These are phyloP conservation scores for Entelurus aequoreus DNA, from an alignment of 2,113 vertebrate species.

Conservation along the genomic window DNA sequence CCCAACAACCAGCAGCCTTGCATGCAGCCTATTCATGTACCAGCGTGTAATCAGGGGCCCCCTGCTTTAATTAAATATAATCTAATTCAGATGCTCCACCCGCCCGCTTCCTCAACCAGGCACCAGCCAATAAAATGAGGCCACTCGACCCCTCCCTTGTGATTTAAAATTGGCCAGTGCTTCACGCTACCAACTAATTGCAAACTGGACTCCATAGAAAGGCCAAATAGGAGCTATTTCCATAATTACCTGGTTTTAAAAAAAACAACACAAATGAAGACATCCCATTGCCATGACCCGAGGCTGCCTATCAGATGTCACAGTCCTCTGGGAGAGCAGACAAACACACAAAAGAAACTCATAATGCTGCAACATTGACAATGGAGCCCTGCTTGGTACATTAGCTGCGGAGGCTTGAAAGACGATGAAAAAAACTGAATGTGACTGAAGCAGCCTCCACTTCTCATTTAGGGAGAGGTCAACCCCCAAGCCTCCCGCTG, in stretches of 20 bases:
- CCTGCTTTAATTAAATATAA: slow-evolving; percentile 64
- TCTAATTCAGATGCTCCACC: slow-evolving; percentile 62
- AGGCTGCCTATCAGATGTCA: slow-evolving; percentile 45
- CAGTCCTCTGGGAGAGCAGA: slow-evolving; percentile 37
- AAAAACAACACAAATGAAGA: slow-evolving; percentile 28
- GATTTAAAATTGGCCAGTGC: slow-evolving; percentile 54
- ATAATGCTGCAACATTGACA: slow-evolving; percentile 45
- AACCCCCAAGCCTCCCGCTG: background rate
- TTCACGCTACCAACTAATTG: slow-evolving; percentile 59
- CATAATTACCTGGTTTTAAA: slow-evolving; percentile 56
- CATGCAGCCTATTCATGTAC: slow-evolving; percentile 46
- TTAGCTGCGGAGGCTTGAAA: slow-evolving; percentile 45
- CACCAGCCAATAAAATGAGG: slow-evolving; percentile 57
- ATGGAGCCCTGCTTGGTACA: slow-evolving; percentile 40
- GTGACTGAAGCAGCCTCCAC: slow-evolving; percentile 15
- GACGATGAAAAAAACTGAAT: slow-evolving; percentile 18
- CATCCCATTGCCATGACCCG: slow-evolving; percentile 35
- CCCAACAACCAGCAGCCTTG: slow-evolving; percentile 37
- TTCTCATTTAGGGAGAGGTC: slow-evolving; percentile 17
- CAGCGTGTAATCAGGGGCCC: slow-evolving; percentile 46
- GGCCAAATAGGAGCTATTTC: slow-evolving; percentile 55
- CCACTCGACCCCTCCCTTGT: slow-evolving; percentile 44
- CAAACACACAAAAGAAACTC: slow-evolving; percentile 49
- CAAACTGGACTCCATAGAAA: slow-evolving; percentile 35
- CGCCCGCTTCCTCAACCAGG: slow-evolving; percentile 32